Percentiles rank a stretch among this genome's conserved stretches.
Evolutionary conservation across 2,113 vertebrate genomes (phyloP).

Genomic region (Haplotaxodon microlepis): DNA sequence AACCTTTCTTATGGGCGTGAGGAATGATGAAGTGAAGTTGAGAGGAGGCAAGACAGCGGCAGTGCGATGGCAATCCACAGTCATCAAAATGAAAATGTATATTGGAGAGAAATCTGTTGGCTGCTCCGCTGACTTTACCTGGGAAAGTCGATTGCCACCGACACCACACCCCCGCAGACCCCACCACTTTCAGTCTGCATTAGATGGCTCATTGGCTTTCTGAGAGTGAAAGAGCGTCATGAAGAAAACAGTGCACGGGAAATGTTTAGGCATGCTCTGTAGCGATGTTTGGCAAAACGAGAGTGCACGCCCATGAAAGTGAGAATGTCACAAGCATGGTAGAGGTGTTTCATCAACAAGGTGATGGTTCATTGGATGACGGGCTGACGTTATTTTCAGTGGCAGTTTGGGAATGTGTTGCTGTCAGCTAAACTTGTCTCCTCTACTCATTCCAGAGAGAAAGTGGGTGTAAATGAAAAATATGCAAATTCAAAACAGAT

Average conservation of each 20-base stretch:
- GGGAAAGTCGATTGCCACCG: constrained; percentile 27
- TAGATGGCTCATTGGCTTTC: constrained; percentile 43
- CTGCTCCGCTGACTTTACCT: constrained; percentile 37
- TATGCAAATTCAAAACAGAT: neutral
- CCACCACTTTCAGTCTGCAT: neutral
- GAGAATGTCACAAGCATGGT: constrained; percentile 16
- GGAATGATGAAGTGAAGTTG: constrained; percentile 41
- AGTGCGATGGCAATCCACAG: constrained; percentile 5
- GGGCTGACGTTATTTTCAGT: constrained; percentile 3
- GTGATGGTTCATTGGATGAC: constrained; percentile 11
- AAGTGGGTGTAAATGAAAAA: neutral
- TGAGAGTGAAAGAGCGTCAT: neutral
- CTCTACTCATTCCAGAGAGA: neutral
- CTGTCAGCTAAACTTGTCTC: constrained; percentile 35
- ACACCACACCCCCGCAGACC: neutral
- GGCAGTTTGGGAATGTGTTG: neutral
- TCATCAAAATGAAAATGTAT: constrained; percentile 36
- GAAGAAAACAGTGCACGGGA: neutral
- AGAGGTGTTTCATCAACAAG: constrained; percentile 33
- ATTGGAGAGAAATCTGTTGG: constrained; percentile 22
- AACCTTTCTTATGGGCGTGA: constrained; percentile 4
- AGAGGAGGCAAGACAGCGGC: constrained; percentile 12
- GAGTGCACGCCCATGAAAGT: neutral
- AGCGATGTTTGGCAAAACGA: constrained; percentile 5
- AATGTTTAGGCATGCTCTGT: neutral